These are phyloP conservation scores for Protula sp. DNA, from an alignment of 2,888 invertebrate species.

Conservation along the genomic window DNA sequence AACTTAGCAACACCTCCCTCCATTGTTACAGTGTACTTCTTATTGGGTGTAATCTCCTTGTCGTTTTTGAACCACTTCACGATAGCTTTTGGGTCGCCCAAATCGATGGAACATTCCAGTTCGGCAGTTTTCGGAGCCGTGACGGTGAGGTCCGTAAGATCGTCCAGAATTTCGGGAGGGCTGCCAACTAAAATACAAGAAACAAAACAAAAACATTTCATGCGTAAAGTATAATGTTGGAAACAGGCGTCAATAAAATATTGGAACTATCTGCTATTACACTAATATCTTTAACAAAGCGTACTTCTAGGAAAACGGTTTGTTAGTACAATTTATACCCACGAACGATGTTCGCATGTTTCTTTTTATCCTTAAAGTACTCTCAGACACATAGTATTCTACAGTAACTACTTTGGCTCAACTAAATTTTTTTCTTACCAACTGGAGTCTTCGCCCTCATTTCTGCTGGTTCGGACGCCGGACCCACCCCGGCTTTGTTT, in stretches of 20 bases:
- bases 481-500: constrained; percentile 63
- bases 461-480: constrained; percentile 67
- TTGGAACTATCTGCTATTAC: no score
- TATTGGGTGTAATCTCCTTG: constrained; percentile 40
- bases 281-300: no score
- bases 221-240: no score
- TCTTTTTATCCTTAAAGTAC: no score
- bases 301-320: no score
- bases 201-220: no score
- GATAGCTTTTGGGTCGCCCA: constrained; percentile 46
- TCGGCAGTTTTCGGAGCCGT: constrained; percentile 9
- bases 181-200: constrained; percentile 31
- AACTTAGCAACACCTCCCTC: constrained; percentile 53
- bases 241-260: no score
- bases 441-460: constrained; percentile 50
- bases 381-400: no score
- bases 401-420: no score
- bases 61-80: constrained; percentile 43
- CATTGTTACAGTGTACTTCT: constrained; percentile 44
- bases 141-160: constrained; percentile 13
- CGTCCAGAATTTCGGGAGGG: constrained; percentile 34
- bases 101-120: constrained; percentile 30
- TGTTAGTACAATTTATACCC: no score
- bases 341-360: no score
- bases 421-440: no score